Evolutionary conservation across 2,113 vertebrate species (phyloP), one percentile per base, ranked within the genome.

Genomic region (Scartelaos histophorus): DNA sequence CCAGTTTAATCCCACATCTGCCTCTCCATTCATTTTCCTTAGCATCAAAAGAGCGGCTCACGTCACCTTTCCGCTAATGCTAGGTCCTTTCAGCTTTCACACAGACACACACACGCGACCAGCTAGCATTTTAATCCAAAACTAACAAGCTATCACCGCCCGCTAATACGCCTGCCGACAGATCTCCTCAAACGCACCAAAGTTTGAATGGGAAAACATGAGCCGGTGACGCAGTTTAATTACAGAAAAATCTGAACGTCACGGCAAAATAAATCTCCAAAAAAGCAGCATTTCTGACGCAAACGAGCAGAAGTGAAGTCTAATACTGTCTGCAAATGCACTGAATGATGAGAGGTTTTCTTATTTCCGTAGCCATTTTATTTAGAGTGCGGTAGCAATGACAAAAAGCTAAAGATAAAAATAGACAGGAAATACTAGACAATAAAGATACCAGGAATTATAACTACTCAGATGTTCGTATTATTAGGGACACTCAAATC

Each of bases 81-180:
- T 11, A n/a, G 61, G 61, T 66, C 51, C 62, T 68, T 43, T n/a
- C 24, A 12, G 21, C 66, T 79, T 66, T 53, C 16, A 65, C 70
- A 58, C 46, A 71, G 1, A 51, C 49, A 17, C 49, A 51, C 49
- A 60, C 1, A 57, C 3, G 46, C 29, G 22, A 64, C 74, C 10
- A 43, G 7, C 38, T 43, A 43, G 7, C n/a, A 1, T 43, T 76
- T 89, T 76, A 76, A 84, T 87, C 81, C 85, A 78, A 25, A 82
- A 73, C 82, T 85, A 91, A 89, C 82, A 79, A 75, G 79, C 82
- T 79, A 85, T 87, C 80, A 87, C 83, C 78, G 74, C 72, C 80
- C 21, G 73, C 82, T 79, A 87, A 87, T 85, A 86, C 82, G 79
- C 57, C 76, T 22, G 80, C 58, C 80, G 85, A 83, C 85, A 75